Conservation (phyloP, 2,113 vertebrate genomes). For the Xenus cinereus region DNA sequence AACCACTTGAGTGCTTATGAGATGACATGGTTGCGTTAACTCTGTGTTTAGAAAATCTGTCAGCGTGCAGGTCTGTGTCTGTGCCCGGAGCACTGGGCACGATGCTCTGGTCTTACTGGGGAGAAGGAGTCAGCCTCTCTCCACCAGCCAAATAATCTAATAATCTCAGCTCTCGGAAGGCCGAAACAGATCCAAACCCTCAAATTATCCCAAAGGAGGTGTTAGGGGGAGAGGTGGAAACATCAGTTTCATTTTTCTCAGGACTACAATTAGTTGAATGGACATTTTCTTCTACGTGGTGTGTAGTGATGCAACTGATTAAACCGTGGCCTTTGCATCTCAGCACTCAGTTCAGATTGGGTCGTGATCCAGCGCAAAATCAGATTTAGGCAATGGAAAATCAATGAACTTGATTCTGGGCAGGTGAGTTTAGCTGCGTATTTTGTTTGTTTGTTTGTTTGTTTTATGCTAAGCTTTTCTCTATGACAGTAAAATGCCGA, state of each 20-base stretch:
- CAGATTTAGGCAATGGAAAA: neutral
- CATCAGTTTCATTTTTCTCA: neutral
- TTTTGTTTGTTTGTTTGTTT: neutral
- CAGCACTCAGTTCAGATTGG: neutral
- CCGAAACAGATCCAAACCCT: neutral
- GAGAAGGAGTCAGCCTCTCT: neutral
- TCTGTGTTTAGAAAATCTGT: constrained; percentile 25
- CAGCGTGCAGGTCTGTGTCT: neutral
- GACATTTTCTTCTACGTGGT: fast-evolving
- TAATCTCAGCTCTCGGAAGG: neutral
- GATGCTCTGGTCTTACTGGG: neutral
- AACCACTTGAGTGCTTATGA: constrained; percentile 32
- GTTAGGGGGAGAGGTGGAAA: neutral
- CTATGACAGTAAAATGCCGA: neutral
- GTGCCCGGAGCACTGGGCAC: neutral
- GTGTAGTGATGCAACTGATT: neutral
- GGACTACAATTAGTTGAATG: neutral
- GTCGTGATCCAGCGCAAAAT: neutral
- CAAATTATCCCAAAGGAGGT: neutral
- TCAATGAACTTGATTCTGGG: neutral
- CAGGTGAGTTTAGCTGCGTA: neutral
- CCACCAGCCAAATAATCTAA: neutral
- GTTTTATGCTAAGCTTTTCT: neutral
- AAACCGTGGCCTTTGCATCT: neutral
- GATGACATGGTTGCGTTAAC: constrained; percentile 20